These are phyloP conservation scores for Anagyrus pseudococci DNA, from an alignment of 2,888 invertebrate species.

Conservation along the genomic window DNA sequence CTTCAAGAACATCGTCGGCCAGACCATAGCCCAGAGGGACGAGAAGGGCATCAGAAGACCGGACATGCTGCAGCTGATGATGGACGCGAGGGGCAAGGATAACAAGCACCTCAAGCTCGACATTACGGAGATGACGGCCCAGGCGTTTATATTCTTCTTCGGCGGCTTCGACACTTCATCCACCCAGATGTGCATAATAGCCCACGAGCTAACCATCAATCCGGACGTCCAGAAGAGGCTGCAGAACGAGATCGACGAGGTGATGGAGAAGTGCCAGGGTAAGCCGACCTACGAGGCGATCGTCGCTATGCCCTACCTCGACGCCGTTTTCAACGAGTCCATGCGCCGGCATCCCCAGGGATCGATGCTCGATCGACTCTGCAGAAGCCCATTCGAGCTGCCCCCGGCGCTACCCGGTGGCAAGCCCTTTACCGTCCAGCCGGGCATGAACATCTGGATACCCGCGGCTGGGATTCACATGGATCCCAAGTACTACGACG, in stretches of 20 bases:
- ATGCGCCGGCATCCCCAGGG: conserved; percentile 50
- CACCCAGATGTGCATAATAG: conserved; percentile 45
- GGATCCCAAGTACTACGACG: conserved; percentile 54
- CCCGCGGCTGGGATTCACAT: conserved; percentile 55
- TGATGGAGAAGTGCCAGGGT: conserved; percentile 46
- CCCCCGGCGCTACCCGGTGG: conserved; percentile 50
- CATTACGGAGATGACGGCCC: conserved; percentile 59
- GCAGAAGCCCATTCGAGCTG: conserved; percentile 51
- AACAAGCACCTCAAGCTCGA: conserved; percentile 36
- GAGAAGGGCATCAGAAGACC: conserved; percentile 44
- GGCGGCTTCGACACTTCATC: conserved; percentile 52
- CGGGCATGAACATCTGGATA: conserved; percentile 51
- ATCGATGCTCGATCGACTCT: conserved; percentile 49
- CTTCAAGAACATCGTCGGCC: conserved; percentile 38
- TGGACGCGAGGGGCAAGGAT: conserved; percentile 42
- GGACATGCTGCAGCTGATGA: conserved; percentile 53
- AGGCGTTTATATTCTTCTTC: conserved; percentile 44
- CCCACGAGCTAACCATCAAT: conserved; percentile 46
- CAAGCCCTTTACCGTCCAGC: conserved; percentile 49
- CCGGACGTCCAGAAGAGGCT: conserved; percentile 47
- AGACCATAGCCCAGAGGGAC: conserved; percentile 40
- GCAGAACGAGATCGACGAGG: conserved; percentile 53
- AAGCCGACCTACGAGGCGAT: conserved; percentile 60
- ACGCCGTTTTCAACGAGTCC: conserved; percentile 63
- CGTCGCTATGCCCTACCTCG: conserved; percentile 65